Conservation (phyloP, 2,797 vertebrate genomes). For the Semaprochilodus insignis region DNA sequence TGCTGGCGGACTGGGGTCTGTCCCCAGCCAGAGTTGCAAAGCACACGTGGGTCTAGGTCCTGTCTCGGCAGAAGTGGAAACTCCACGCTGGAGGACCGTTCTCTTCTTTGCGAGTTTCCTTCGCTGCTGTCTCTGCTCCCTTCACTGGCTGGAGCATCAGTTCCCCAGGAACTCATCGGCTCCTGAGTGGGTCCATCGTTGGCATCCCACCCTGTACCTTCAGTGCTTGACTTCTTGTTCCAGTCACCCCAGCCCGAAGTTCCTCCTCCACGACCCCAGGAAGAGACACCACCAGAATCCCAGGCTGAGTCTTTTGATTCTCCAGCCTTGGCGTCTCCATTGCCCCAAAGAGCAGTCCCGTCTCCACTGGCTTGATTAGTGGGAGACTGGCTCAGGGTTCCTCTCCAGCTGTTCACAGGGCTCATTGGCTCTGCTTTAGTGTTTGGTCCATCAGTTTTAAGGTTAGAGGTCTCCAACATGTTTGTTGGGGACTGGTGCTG, state of each 20-base stretch:
- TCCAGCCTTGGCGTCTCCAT: constrained; percentile 83
- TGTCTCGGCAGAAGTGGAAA: constrained; percentile 83
- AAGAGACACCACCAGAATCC: constrained; percentile 80
- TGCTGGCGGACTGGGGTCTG: constrained; percentile 89
- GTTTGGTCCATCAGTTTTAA: constrained; percentile 91
- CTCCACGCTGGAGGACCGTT: constrained; percentile 77
- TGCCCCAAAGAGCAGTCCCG: constrained; percentile 83
- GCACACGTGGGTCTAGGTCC: constrained; percentile 87
- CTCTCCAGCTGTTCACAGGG: constrained; percentile 86
- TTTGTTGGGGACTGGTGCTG: constrained; percentile 85
- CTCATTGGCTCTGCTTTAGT: constrained; percentile 75
- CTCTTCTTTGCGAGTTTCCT: constrained; percentile 75
- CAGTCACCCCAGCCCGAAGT: constrained; percentile 81
- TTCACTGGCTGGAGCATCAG: constrained; percentile 79
- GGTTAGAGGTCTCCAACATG: constrained; percentile 90
- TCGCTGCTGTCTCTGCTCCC: constrained; percentile 84
- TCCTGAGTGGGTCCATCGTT: constrained; percentile 77
- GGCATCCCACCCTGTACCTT: constrained; percentile 82
- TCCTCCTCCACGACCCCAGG: constrained; percentile 79
- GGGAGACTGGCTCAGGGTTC: constrained; percentile 84
- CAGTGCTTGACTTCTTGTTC: constrained; percentile 83
- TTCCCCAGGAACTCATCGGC: constrained; percentile 82
- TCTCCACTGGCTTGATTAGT: constrained; percentile 83
- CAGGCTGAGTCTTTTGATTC: constrained; percentile 83
- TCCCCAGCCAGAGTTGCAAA: constrained; percentile 89